A percentile compares a stretch with the other conserved stretches of the same genome.
Evolutionary conservation across 1,140 invertebrate species (phyloP).

Genomic region (Caenorhabditis latens): DNA sequence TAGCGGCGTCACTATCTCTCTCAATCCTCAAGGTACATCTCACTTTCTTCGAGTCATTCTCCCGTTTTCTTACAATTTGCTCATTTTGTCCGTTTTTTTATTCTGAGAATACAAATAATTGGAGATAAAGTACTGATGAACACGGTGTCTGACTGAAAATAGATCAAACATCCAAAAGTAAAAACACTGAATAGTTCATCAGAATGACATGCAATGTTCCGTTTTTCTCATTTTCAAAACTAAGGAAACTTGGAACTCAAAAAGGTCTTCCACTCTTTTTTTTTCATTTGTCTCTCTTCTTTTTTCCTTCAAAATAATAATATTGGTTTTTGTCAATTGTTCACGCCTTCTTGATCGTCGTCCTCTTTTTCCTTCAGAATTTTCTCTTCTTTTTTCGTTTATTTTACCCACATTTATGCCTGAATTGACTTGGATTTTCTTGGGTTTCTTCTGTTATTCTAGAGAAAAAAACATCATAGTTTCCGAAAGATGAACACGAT

Average conservation of each 20-base stretch:
- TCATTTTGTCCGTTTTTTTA: too few relatives aligned
- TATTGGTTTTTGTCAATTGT: constrained; percentile 42
- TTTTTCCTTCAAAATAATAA: constrained; percentile 8
- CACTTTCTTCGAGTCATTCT: neutral
- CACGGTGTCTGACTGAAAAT: neutral
- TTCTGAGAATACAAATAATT: too few relatives aligned
- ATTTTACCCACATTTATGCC: neutral
- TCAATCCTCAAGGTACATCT: neutral
- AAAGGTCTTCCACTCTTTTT: neutral
- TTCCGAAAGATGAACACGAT: neutral
- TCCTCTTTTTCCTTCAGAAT: neutral
- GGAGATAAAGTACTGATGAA: neutral
- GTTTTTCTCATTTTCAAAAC: neutral
- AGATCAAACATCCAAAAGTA: neutral
- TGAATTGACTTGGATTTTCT: constrained; percentile 1
- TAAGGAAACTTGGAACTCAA: neutral
- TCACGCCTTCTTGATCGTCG: constrained; percentile 21
- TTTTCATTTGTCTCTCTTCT: neutral
- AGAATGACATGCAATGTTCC: constrained; percentile 15
- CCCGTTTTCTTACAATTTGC: neutral
- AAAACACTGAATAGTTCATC: neutral
- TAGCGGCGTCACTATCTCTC: neutral
- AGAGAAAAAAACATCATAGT: too few relatives aligned
- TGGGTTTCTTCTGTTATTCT: neutral
- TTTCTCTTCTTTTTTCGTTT: neutral